phyloP scores from a whole-genome alignment of 2,888 invertebrate genomes.

The Apodemia hepburni region DNA sequence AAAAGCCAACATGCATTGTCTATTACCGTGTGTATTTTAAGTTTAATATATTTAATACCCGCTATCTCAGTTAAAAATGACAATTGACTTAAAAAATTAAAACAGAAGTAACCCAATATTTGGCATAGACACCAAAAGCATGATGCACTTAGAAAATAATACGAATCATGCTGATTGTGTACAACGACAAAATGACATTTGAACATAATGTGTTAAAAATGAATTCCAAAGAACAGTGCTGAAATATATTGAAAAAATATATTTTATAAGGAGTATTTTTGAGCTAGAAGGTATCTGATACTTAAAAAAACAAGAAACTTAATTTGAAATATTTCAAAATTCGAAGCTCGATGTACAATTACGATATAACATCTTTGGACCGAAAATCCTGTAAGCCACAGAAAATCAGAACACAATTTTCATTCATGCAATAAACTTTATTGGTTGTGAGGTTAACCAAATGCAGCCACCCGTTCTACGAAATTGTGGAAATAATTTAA shows the following conservation, averaged over 20 bases:
- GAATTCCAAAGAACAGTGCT: slow-evolving; percentile 63
- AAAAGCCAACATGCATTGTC: slow-evolving; percentile 72
- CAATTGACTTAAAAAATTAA: slow-evolving; percentile 22
- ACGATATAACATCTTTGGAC: too few species aligned
- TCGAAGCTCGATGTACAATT: too few species aligned
- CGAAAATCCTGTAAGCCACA: not conserved
- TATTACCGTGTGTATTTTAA: slow-evolving; percentile 35
- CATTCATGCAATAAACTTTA: slow-evolving; percentile 5
- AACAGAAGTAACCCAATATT: slow-evolving; percentile 30
- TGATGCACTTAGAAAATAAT: slow-evolving; percentile 66
- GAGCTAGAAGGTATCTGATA: too few species aligned
- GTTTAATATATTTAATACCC: slow-evolving; percentile 20
- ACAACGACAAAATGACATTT: slow-evolving; percentile 43
- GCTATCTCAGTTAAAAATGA: slow-evolving; percentile 21
- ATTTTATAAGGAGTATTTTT: too few species aligned
- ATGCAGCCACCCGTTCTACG: not conserved
- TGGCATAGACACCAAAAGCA: slow-evolving; percentile 76
- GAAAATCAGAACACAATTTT: slow-evolving; percentile 8
- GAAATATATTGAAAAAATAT: slow-evolving; percentile 23
- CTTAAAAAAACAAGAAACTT: too few species aligned
- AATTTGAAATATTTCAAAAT: too few species aligned
- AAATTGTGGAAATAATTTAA: slow-evolving; percentile 1
- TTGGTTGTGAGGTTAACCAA: slow-evolving; percentile 10
- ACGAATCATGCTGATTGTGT: slow-evolving; percentile 70
- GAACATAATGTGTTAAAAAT: slow-evolving; percentile 36